Evolutionary conservation across 2,888 invertebrate genomes (phyloP).

Genomic region (Ormia ochracea): DNA sequence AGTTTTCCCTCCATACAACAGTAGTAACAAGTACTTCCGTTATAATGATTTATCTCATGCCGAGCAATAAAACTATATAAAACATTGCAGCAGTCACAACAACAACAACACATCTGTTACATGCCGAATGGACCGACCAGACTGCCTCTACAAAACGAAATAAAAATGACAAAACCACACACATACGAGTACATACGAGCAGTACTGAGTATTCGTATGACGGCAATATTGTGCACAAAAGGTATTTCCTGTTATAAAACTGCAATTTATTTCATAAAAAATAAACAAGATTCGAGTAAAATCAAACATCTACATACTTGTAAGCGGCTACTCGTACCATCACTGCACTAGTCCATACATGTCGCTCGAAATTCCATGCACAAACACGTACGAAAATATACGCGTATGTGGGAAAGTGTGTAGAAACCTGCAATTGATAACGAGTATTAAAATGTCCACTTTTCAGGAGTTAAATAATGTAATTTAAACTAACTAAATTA

Average conservation of each 20-base stretch:
- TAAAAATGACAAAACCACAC: background rate
- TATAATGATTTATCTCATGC: slow-evolving; percentile 59
- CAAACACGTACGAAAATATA: background rate
- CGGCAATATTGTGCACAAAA: slow-evolving; percentile 52
- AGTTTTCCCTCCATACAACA: slow-evolving; percentile 51
- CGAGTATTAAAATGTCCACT: background rate
- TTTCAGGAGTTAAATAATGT: slow-evolving; percentile 56
- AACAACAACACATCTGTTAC: slow-evolving; percentile 12
- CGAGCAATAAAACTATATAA: slow-evolving; percentile 43
- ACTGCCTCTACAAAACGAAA: slow-evolving; percentile 26
- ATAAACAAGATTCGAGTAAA: slow-evolving; percentile 48
- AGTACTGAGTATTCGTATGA: too few species aligned
- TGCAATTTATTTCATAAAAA: slow-evolving; percentile 53
- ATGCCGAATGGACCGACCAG: slow-evolving; percentile 33
- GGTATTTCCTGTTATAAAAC: slow-evolving; percentile 62
- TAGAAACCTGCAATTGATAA: slow-evolving; percentile 3
- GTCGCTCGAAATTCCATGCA: slow-evolving; percentile 3
- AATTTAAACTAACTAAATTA: slow-evolving; percentile 59
- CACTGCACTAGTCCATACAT: slow-evolving; percentile 35
- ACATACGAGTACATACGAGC: background rate
- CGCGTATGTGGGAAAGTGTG: background rate
- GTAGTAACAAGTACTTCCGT: slow-evolving; percentile 63
- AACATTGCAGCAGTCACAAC: background rate
- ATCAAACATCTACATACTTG: slow-evolving; percentile 12
- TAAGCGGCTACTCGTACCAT: slow-evolving; percentile 5